Evolutionary conservation across 2,888 invertebrate species (phyloP).

Genomic region (Gerris lacustris): DNA sequence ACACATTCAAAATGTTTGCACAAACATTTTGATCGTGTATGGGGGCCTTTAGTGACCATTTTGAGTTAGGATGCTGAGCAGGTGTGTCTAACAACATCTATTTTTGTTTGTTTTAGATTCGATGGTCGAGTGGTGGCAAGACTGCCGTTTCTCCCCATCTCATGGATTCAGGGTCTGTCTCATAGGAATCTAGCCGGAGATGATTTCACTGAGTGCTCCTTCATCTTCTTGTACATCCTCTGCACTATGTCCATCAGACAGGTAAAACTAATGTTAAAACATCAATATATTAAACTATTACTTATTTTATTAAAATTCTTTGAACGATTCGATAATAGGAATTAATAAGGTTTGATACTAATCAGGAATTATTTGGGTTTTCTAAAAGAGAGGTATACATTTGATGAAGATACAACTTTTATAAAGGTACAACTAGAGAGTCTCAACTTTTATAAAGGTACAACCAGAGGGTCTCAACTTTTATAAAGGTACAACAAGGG

Average conservation of each 20-base stretch:
- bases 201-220: constrained; percentile 96
- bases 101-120: constrained; percentile 52
- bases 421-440: no score
- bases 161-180: constrained; percentile 91
- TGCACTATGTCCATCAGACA: constrained; percentile 98
- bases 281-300: background rate
- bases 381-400: no score
- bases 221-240: constrained; percentile 95
- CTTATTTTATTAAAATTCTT: background rate
- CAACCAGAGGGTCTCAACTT: no score
- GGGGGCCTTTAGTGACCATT: no score
- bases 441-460: no score
- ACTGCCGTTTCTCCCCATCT: constrained; percentile 88
- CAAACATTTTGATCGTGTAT: no score
- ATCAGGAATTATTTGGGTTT: no score
- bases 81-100: no score
- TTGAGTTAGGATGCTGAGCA: no score
- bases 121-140: constrained; percentile 96
- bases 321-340: background rate
- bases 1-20: no score
- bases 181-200: constrained; percentile 93
- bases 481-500: no score
- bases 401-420: no score
- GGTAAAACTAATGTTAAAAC: constrained; percentile 36
- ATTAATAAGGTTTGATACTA: background rate